These are phyloP conservation scores for Limnephilus rhombicus DNA, from an alignment of 2,888 invertebrate species.

Conservation along the genomic window DNA sequence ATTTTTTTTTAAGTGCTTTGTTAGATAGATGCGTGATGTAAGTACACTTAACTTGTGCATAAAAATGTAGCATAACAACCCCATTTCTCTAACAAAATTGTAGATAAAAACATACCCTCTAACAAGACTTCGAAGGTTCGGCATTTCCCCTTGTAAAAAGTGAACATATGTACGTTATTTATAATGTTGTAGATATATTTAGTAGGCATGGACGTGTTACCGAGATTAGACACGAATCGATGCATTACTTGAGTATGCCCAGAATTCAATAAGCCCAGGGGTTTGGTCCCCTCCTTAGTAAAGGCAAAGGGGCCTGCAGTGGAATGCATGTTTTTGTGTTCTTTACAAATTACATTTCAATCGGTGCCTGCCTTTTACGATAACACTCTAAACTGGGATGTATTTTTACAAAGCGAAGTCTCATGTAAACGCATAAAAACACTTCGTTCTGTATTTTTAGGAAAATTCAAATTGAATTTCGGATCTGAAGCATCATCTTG, in stretches of 20 bases:
- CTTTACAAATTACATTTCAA: slow-evolving; percentile 64
- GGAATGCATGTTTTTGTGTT: slow-evolving; percentile 64
- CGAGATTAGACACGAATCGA: slow-evolving; percentile 58
- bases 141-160: slow-evolving; percentile 33
- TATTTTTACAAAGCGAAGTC: background rate
- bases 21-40: background rate
- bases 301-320: slow-evolving; percentile 43
- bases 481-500: background rate
- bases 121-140: background rate
- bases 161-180: slow-evolving; percentile 41
- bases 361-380: slow-evolving; percentile 56
- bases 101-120: background rate
- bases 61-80: background rate
- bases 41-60: background rate
- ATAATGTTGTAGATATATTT: slow-evolving; percentile 13
- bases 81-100: background rate
- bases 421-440: slow-evolving; percentile 1
- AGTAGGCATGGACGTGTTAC: slow-evolving; percentile 44
- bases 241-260: slow-evolving; percentile 52
- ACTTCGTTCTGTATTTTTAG: background rate
- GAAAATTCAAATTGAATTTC: background rate
- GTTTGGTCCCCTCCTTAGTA: slow-evolving; percentile 4
- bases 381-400: slow-evolving; percentile 41
- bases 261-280: slow-evolving; percentile 50
- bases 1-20: background rate